Evolutionary conservation across 2,888 invertebrate species (phyloP).

Genomic region (Apodemia zela): DNA sequence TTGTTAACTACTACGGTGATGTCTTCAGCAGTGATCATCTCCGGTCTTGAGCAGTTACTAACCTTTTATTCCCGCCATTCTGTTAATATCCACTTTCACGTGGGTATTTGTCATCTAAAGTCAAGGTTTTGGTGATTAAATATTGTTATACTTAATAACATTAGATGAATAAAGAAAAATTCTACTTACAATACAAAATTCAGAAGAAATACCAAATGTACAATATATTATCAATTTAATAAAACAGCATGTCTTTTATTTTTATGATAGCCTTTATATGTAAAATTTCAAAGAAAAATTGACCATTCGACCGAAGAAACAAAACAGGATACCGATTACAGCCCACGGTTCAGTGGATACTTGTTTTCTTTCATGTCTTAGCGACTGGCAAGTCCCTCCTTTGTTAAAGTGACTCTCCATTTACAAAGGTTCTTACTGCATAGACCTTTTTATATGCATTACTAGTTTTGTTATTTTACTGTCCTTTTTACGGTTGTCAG

Average conservation of each 20-base stretch:
- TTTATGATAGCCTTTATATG: not conserved
- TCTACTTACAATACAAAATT: not conserved
- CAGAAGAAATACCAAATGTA: not conserved
- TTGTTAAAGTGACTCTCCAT: not conserved
- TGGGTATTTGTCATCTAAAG: too few relatives aligned
- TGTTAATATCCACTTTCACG: too few relatives aligned
- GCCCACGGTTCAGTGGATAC: not conserved
- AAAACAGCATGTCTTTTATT: not conserved
- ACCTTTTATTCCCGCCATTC: too few relatives aligned
- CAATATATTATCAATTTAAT: not conserved
- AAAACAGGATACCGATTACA: conserved; percentile 11
- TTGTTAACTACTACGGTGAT: too few relatives aligned
- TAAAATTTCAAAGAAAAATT: conserved; percentile 11
- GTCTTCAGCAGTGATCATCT: too few relatives aligned
- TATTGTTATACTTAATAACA: too few relatives aligned
- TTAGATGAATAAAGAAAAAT: too few relatives aligned
- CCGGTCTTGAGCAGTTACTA: too few relatives aligned
- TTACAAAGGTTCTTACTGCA: conserved; percentile 4
- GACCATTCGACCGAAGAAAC: conserved; percentile 5
- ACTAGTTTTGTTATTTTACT: conserved; percentile 17
- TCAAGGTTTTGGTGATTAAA: too few relatives aligned
- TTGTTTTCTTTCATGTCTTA: conserved; percentile 10
- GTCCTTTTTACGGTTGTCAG: conserved; percentile 20
- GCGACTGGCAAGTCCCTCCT: not conserved
- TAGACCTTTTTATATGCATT: conserved; percentile 8